A percentile compares a stretch with the other conserved stretches of the same genome.
phyloP scores from a whole-genome alignment of 2,888 invertebrate species.

The Orthosia gracilis region DNA sequence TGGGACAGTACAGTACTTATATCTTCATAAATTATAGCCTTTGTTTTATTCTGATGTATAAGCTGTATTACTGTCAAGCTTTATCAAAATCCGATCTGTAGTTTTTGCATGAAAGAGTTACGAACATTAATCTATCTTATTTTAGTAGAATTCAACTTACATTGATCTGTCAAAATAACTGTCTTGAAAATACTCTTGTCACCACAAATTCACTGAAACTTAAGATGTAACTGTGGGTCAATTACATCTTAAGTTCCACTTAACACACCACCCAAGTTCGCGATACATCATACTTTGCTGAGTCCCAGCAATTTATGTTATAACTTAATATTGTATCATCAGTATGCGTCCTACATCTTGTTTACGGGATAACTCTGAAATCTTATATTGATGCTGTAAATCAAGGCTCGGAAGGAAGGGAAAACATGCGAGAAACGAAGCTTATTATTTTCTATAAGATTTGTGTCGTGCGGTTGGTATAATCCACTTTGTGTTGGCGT shows the following conservation, averaged over 20 bases:
- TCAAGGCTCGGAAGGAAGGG: slow-evolving; percentile 39
- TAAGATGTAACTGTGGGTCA: not conserved
- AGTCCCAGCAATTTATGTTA: slow-evolving; percentile 55
- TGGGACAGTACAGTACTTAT: too few relatives aligned
- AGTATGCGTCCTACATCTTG: slow-evolving; percentile 62
- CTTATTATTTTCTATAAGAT: slow-evolving; percentile 48
- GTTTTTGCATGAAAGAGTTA: too few relatives aligned
- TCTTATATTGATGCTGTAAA: slow-evolving; percentile 67
- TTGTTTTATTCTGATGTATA: too few relatives aligned
- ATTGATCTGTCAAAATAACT: too few relatives aligned
- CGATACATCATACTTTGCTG: slow-evolving; percentile 51
- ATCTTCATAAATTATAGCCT: too few relatives aligned
- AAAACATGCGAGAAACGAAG: slow-evolving; percentile 46
- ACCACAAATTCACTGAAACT: not conserved
- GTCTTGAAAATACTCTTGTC: not conserved
- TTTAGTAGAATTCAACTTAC: too few relatives aligned
- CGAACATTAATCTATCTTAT: too few relatives aligned
- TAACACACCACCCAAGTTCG: slow-evolving; percentile 40
- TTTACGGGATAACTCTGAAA: slow-evolving; percentile 60
- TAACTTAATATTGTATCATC: slow-evolving; percentile 52
- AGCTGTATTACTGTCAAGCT: too few relatives aligned
- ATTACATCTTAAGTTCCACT: slow-evolving; percentile 8
- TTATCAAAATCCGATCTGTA: too few relatives aligned
- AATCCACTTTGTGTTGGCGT: slow-evolving; percentile 46
- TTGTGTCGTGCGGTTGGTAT: slow-evolving; percentile 39